These are phyloP conservation scores for Ataeniobius toweri DNA, from an alignment of 2,797 vertebrate genomes.

Conservation along the genomic window DNA sequence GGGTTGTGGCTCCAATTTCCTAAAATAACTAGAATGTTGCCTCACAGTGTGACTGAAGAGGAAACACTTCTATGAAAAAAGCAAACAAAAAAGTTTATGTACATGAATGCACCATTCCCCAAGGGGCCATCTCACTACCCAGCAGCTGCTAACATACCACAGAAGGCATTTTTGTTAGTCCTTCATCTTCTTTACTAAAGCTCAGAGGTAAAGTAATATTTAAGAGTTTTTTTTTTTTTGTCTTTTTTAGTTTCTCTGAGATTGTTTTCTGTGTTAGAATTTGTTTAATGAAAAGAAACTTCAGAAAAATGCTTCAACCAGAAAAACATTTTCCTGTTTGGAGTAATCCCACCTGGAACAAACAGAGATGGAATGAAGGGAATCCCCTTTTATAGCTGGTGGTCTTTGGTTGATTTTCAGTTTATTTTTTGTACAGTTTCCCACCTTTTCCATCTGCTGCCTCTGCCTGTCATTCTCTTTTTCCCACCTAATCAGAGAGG, in stretches of 20 bases:
- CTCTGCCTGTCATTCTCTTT: slow-evolving; percentile 1
- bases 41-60: slow-evolving; percentile 47
- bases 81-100: slow-evolving; percentile 23
- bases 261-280: background rate
- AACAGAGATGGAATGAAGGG: slow-evolving; percentile 53
- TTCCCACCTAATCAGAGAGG: slow-evolving; percentile 32
- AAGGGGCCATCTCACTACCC: slow-evolving; percentile 48
- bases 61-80: slow-evolving; percentile 38
- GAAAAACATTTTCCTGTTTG: slow-evolving; percentile 10
- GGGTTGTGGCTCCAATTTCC: slow-evolving; percentile 55
- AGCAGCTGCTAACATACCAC: slow-evolving; percentile 64
- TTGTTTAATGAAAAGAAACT: background rate
- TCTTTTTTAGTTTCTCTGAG: background rate
- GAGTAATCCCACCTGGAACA: slow-evolving; percentile 59
- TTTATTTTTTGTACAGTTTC: slow-evolving; percentile 7
- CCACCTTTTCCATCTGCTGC: background rate
- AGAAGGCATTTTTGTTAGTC: slow-evolving; percentile 42
- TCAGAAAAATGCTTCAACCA: slow-evolving; percentile 22
- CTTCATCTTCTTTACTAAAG: slow-evolving; percentile 24
- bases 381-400: slow-evolving; percentile 41
- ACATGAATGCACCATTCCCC: slow-evolving; percentile 66
- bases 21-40: slow-evolving; percentile 77
- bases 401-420: slow-evolving; percentile 27
- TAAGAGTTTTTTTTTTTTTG: slow-evolving; percentile 9
- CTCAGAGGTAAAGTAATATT: slow-evolving; percentile 10